Percentiles rank a stretch among this genome's conserved stretches.
Conservation (phyloP, 1,140 invertebrate genomes). For the Parapsyche elsis region DNA sequence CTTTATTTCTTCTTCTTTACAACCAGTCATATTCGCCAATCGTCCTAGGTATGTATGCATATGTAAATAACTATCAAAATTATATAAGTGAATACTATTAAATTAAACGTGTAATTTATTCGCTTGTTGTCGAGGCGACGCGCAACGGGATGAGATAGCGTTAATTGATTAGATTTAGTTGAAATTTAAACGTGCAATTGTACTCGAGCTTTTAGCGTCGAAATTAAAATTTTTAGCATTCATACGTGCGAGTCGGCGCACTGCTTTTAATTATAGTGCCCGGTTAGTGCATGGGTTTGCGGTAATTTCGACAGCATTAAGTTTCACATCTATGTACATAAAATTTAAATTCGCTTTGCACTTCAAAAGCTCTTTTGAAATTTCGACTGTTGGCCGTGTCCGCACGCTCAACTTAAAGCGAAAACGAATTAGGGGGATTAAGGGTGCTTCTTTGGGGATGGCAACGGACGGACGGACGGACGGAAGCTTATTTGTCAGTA, state of each 20-base stretch:
- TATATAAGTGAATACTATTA: too few species aligned
- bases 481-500: background rate
- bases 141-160: too few species aligned
- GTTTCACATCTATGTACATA: constrained; percentile 14
- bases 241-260: background rate
- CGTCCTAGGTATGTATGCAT: too few species aligned
- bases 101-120: too few species aligned
- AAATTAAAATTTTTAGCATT: too few species aligned
- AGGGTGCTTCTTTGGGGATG: background rate
- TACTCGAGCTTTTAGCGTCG: too few species aligned
- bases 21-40: too few species aligned
- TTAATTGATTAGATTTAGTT: too few species aligned
- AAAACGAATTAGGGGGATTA: background rate
- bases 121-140: too few species aligned
- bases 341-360: constrained; percentile 28
- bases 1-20: too few species aligned
- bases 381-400: background rate
- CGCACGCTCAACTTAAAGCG: background rate
- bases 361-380: constrained; percentile 13
- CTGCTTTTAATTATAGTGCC: background rate
- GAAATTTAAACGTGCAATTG: too few species aligned
- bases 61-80: too few species aligned
- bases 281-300: background rate
- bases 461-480: background rate
- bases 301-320: background rate